phyloP scores from a whole-genome alignment of 53 echinoderm and acorn worm genomes.

The Luidia sarsii region DNA sequence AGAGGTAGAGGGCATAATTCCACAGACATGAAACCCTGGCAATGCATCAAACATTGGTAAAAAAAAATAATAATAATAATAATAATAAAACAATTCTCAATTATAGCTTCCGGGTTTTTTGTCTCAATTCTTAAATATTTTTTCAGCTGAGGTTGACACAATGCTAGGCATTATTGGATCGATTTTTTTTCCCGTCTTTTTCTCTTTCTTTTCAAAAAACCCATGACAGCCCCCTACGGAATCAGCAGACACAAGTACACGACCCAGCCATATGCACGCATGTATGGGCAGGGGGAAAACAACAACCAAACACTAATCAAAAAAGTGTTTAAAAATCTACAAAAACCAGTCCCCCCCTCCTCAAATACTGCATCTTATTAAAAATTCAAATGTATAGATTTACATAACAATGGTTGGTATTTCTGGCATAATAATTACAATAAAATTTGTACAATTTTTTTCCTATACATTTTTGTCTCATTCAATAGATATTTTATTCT shows the following conservation, averaged over 20 bases:
- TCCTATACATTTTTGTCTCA: conserved; percentile 30
- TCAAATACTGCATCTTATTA: conserved; percentile 47
- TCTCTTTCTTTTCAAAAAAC: too few species aligned
- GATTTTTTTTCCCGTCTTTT: too few species aligned
- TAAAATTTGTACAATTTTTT: conserved; percentile 60
- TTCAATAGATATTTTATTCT: conserved; percentile 51
- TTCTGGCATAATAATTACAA: conserved; percentile 50
- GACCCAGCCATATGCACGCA: neutral
- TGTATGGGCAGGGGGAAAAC: neutral
- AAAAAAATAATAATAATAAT: too few species aligned
- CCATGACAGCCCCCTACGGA: too few species aligned
- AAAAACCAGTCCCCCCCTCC: neutral
- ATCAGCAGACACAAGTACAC: conserved; percentile 40
- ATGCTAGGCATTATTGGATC: too few species aligned
- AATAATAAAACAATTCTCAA: too few species aligned
- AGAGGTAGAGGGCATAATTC: too few species aligned
- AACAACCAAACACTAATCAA: neutral
- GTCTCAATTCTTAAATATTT: too few species aligned
- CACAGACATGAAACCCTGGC: too few species aligned
- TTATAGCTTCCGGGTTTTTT: too few species aligned
- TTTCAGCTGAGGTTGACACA: too few species aligned
- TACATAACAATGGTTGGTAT: conserved; percentile 43
- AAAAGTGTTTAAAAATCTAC: conserved; percentile 46
- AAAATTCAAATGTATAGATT: conserved; percentile 62
- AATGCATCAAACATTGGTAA: too few species aligned